Percentiles rank a stretch among this genome's conserved stretches.
Conservation (phyloP, 2,113 vertebrate species). For the Arizona elegans region DNA sequence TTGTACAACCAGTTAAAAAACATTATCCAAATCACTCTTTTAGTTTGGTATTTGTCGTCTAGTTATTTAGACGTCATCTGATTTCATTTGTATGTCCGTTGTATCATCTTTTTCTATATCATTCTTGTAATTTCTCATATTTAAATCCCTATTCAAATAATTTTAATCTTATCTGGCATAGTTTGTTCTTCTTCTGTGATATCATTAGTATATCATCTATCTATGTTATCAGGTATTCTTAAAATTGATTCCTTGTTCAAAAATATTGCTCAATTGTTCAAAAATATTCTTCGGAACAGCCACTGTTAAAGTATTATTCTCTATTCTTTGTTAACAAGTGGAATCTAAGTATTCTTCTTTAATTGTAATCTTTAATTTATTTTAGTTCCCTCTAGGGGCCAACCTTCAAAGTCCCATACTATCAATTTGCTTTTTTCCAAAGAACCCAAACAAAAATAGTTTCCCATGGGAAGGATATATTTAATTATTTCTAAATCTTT, state of each 20-base stretch:
- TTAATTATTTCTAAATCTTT: background rate
- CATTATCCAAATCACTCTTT: background rate
- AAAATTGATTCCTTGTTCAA: background rate
- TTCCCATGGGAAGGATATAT: background rate
- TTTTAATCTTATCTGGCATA: background rate
- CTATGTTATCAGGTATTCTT: background rate
- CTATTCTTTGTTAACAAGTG: background rate
- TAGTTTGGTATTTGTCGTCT: background rate
- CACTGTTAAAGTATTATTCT: background rate
- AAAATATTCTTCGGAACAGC: background rate
- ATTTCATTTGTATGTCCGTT: background rate
- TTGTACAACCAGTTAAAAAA: background rate
- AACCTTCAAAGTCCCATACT: background rate
- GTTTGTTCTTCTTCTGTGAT: background rate
- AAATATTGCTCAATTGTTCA: background rate
- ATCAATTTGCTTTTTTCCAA: background rate
- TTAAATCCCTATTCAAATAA: background rate
- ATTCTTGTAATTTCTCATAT: background rate
- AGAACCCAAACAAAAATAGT: background rate
- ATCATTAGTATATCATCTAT: background rate
- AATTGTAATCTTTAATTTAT: background rate
- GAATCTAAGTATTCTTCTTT: background rate
- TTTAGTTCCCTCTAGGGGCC: background rate
- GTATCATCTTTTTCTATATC: background rate
- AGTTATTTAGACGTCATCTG: background rate